phyloP scores from a whole-genome alignment of 2,113 vertebrate species.

The Chaetorhynchus papuensis region DNA sequence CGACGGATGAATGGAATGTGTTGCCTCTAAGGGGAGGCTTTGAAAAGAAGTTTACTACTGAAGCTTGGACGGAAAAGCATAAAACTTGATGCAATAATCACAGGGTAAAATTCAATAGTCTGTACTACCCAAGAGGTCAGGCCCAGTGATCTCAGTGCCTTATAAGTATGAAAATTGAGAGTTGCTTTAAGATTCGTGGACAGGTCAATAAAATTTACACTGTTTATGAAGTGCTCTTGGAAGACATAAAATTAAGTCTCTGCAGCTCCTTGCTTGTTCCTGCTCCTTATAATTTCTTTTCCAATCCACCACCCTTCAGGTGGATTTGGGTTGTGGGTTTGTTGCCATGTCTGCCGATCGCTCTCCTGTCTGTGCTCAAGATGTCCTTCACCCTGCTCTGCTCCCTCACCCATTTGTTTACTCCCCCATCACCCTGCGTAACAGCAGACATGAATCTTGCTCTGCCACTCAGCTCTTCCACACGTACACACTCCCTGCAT shows the following conservation, averaged over 20 bases:
- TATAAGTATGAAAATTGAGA: slow-evolving; percentile 21
- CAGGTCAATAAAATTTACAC: slow-evolving; percentile 27
- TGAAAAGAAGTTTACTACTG: slow-evolving; percentile 30
- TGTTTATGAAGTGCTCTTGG: slow-evolving; percentile 1
- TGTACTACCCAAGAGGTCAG: neutral
- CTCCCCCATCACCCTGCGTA: neutral
- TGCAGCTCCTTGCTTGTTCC: neutral
- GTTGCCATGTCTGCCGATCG: neutral
- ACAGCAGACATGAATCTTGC: neutral
- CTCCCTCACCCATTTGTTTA: slow-evolving; percentile 11
- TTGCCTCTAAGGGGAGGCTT: neutral
- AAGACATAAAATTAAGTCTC: neutral
- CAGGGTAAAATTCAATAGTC: slow-evolving; percentile 7
- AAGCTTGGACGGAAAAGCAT: neutral
- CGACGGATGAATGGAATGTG: neutral
- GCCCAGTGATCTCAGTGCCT: neutral
- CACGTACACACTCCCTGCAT: neutral
- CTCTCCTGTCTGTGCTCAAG: neutral
- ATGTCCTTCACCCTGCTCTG: neutral
- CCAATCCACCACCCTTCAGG: neutral
- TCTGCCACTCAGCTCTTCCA: neutral
- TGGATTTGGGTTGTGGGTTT: rapidly evolving
- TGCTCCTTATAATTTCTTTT: neutral
- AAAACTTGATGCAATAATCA: slow-evolving; percentile 34
- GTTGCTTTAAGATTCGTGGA: neutral